Base-by-base conservation (phyloP, 1,140 invertebrate genomes). In the Stenopsyche tienmushanensis region DNA sequence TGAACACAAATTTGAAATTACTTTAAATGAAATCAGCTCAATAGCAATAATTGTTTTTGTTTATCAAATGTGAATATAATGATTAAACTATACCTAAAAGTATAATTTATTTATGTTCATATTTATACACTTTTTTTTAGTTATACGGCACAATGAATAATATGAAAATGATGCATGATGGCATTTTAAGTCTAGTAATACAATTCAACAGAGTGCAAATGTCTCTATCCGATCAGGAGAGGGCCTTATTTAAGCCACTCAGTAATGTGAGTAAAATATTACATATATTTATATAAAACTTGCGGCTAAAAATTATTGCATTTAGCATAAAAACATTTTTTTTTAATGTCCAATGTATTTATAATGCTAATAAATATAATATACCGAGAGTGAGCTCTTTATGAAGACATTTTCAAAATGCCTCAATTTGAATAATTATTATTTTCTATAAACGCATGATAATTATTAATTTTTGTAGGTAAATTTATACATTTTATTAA, bases 121-220 rank as follows among this genome's bases (percentile, higher is more conserved):
- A n/a, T n/a, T n/a, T n/a, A n/a, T n/a, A n/a, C n/a, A n/a, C n/a
- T n/a, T 55, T 59, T 34, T 68, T 62, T 76, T 72, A 85, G 78
- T 74, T 89, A 2, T 86, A 86, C 70, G 77, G 82, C 62, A 88
- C 86, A 60, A 82, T 84, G 47, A 83, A 86, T 7, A 83, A 81
- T 8, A 74, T 93, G 0, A 78, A 83, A 20, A 86, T 86, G 63
- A 80, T 90, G 0, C 87, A 88, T 62, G 88, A 93, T 72, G 87
- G 86, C 67, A 87, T 94, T 0, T 72, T 92, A 9, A 80, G 86
- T 1, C 85, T 95, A 1, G 87, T 90, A 0, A 80, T 86, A 20
- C 87, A 90, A 41, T 94, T 94, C 74, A 95, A 96, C 77, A 86
- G 86, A 72, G 91, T 94, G 26, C 72, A 94, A 13, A 76, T 78